Percentiles rank a stretch among this genome's conserved stretches.
Evolutionary conservation across 2,797 vertebrate genomes (phyloP).

Genomic region (Channallabes apus): DNA sequence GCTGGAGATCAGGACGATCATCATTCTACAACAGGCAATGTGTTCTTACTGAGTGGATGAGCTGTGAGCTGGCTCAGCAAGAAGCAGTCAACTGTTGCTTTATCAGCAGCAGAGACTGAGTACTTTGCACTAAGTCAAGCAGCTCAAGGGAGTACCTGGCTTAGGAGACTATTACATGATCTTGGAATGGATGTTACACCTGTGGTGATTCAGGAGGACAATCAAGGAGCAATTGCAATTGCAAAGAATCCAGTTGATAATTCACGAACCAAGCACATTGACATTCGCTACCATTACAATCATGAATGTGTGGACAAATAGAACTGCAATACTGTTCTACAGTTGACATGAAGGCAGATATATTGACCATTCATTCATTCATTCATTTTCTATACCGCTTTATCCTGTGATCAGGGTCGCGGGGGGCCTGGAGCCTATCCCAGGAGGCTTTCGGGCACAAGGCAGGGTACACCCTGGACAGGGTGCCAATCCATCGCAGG

Average conservation of each 20-base stretch:
- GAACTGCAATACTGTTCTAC: slow-evolving; percentile 36
- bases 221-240: slow-evolving; percentile 32
- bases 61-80: not conserved
- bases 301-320: slow-evolving; percentile 52
- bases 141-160: slow-evolving; percentile 44
- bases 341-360: not conserved
- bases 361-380: too few relatives aligned
- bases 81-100: not conserved
- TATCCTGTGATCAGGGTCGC: too few relatives aligned
- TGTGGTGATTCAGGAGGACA: slow-evolving; percentile 48
- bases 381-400: too few relatives aligned
- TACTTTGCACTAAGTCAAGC: slow-evolving; percentile 49
- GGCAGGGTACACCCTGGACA: too few relatives aligned
- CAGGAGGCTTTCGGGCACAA: too few relatives aligned
- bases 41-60: slow-evolving; percentile 33
- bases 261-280: slow-evolving; percentile 51
- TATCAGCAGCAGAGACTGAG: slow-evolving; percentile 3
- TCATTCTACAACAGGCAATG: slow-evolving; percentile 42
- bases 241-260: slow-evolving; percentile 54
- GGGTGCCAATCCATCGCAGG: too few relatives aligned
- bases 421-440: too few relatives aligned
- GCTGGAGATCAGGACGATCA: not conserved
- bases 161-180: slow-evolving; percentile 47
- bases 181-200: slow-evolving; percentile 29
- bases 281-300: slow-evolving; percentile 58